Conservation (phyloP, 1,140 invertebrate species). For the Melipona quadrifasciata region DNA sequence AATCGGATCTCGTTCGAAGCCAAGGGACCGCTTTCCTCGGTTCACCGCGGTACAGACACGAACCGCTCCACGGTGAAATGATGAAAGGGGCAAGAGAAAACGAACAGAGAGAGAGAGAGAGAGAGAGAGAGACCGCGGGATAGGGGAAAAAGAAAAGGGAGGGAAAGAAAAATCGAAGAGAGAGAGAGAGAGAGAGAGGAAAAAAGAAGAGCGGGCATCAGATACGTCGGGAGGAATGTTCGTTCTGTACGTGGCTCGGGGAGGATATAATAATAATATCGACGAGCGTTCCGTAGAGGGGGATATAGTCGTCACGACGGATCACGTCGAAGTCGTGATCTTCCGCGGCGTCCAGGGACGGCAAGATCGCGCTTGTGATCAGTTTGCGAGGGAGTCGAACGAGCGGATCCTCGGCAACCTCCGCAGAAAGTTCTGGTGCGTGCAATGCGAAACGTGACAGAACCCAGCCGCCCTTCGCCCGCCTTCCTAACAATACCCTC, state of each 20-base stretch:
- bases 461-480: conserved; percentile 71
- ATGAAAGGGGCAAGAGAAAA: not conserved
- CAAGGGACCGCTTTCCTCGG: conserved; percentile 23
- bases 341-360: conserved; percentile 64
- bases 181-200: not conserved
- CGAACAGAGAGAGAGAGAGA: not conserved
- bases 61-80: conserved; percentile 14
- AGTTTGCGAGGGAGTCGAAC: conserved; percentile 64
- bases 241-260: conserved; percentile 63
- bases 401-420: conserved; percentile 63
- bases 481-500: conserved; percentile 73
- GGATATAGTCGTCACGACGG: conserved; percentile 72
- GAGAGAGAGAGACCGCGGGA: too few species aligned
- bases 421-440: conserved; percentile 73
- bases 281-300: conserved; percentile 45
- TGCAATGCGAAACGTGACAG: conserved; percentile 80
- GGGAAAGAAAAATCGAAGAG: not conserved
- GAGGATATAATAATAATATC: conserved; percentile 68
- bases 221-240: conserved; percentile 59
- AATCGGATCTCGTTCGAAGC: conserved; percentile 27
- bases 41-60: not conserved
- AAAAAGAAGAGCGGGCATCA: conserved; percentile 46
- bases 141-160: conserved; percentile 8
- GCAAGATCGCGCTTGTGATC: conserved; percentile 74
- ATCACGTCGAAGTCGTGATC: conserved; percentile 74